phyloP scores from a whole-genome alignment of 1,140 invertebrate species.

The Apis laboriosa region DNA sequence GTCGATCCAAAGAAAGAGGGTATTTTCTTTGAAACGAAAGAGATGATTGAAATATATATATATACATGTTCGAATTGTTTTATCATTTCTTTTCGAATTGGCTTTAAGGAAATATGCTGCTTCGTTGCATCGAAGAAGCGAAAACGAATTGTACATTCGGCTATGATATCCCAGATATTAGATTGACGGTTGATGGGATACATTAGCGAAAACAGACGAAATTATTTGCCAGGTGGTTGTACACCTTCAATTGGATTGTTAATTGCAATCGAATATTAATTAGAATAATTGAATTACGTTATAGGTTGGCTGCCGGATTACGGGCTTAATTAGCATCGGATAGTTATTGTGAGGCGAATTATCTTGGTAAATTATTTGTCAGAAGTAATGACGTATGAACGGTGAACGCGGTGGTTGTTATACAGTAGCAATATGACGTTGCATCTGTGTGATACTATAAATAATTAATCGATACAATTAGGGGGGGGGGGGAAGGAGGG shows the following conservation, averaged over 20 bases:
- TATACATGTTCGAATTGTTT: too few species aligned
- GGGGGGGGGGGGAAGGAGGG: too few species aligned
- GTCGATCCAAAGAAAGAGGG: too few species aligned
- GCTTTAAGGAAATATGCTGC: background rate
- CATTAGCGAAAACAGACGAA: constrained; percentile 29
- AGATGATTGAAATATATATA: too few species aligned
- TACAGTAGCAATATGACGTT: background rate
- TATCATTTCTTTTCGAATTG: background rate
- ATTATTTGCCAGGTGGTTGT: constrained; percentile 23
- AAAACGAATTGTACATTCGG: too few species aligned
- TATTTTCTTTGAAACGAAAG: too few species aligned
- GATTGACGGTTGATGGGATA: background rate
- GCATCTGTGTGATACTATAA: background rate
- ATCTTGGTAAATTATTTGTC: constrained; percentile 49
- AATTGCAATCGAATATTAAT: constrained; percentile 51
- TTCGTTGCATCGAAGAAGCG: background rate
- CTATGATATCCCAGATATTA: background rate
- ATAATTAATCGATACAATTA: constrained; percentile 21
- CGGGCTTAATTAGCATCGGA: constrained; percentile 45
- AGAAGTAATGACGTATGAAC: constrained; percentile 45
- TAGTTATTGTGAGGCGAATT: constrained; percentile 45
- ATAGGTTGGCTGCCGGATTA: constrained; percentile 25
- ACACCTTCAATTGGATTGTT: constrained; percentile 50
- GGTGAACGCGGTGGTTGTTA: background rate
- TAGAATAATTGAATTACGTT: constrained; percentile 46